Conservation (phyloP, 1,140 invertebrate species). For the Acromyrmex heyeri region DNA sequence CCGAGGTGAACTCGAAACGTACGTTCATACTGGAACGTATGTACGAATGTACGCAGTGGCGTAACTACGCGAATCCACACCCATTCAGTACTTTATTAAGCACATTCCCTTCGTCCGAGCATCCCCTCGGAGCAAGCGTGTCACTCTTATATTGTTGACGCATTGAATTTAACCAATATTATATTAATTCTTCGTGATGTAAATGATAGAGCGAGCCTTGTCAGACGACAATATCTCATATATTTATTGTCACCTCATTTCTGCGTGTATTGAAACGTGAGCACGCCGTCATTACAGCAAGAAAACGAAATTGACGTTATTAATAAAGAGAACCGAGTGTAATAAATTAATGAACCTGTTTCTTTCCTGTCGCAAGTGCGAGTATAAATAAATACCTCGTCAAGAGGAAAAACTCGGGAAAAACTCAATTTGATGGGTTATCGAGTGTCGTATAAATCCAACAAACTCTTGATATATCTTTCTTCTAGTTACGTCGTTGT, state of each 20-base stretch:
- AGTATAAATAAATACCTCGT: not conserved
- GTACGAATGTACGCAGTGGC: conserved; percentile 24
- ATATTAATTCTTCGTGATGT: not conserved
- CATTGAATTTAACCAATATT: not conserved
- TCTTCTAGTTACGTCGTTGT: conserved; percentile 14
- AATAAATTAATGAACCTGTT: not conserved
- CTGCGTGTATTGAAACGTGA: not conserved
- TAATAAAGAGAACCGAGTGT: not conserved
- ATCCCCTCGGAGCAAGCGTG: not conserved
- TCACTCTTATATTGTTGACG: not conserved
- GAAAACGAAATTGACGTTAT: conserved; percentile 17
- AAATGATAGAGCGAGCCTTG: not conserved
- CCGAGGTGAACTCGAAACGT: conserved; percentile 48
- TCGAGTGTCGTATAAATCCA: conserved; percentile 1
- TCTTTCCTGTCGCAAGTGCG: not conserved
- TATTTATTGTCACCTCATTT: conserved; percentile 13
- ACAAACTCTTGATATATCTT: conserved; percentile 31
- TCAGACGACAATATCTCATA: not conserved
- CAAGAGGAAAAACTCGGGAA: not conserved
- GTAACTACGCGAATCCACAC: conserved; percentile 14
- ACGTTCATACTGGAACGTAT: not conserved
- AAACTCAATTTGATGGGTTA: not conserved
- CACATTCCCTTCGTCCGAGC: not conserved
- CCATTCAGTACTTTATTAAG: not conserved
- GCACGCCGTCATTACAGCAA: not conserved